phyloP scores from a whole-genome alignment of 2,113 vertebrate genomes.

The Tupaia chinensis region DNA sequence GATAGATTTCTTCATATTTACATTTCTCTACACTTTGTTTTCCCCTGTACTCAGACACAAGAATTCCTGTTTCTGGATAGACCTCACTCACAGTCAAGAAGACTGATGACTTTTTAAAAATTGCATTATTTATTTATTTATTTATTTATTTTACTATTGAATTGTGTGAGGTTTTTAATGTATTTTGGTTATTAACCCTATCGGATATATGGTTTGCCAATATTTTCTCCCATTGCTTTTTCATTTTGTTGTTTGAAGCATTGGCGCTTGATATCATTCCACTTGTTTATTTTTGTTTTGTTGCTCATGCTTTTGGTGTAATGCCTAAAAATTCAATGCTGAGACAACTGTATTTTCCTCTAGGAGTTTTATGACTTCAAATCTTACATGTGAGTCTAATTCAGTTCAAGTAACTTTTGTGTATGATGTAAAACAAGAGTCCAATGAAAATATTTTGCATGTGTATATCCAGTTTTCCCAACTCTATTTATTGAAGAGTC shows the following conservation, averaged over 20 bases:
- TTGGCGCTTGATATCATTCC: background rate
- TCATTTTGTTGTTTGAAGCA: background rate
- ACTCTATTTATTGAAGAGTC: background rate
- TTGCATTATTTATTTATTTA: background rate
- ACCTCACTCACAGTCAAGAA: background rate
- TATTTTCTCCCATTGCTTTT: background rate
- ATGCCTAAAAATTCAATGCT: background rate
- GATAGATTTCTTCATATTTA: background rate
- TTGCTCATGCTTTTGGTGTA: background rate
- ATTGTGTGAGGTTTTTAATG: background rate
- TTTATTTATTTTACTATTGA: background rate
- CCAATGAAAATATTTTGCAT: background rate
- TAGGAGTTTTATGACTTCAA: background rate
- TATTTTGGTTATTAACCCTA: background rate
- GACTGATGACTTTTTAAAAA: background rate
- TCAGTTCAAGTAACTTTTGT: background rate
- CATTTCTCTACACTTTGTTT: background rate
- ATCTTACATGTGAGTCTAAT: background rate
- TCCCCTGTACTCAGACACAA: background rate
- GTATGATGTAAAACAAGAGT: background rate
- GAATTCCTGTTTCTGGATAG: background rate
- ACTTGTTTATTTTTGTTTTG: background rate
- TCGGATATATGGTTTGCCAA: background rate
- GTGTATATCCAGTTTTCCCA: background rate
- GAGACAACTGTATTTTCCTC: background rate